phyloP scores from a whole-genome alignment of 1,140 invertebrate genomes.

The Dendroctonus ponderosae region DNA sequence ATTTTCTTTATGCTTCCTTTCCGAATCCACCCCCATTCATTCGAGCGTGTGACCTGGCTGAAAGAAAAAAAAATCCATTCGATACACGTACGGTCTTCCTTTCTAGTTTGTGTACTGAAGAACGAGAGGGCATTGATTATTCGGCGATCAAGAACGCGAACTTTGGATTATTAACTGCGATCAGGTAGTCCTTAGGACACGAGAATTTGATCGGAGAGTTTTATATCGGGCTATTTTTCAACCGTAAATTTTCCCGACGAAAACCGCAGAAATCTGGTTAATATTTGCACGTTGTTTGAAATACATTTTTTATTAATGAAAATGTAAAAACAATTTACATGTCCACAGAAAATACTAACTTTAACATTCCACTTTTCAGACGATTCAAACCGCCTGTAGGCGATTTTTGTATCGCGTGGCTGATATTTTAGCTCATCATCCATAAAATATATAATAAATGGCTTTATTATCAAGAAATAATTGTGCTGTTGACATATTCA shows the following conservation, averaged over 20 bases:
- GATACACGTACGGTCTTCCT: constrained; percentile 5
- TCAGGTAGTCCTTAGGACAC: constrained; percentile 11
- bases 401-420: too few relatives aligned
- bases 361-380: too few relatives aligned
- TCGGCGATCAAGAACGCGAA: constrained; percentile 19
- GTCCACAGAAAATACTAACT: too few relatives aligned
- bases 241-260: not conserved
- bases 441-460: too few relatives aligned
- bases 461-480: too few relatives aligned
- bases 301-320: too few relatives aligned
- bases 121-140: constrained; percentile 16
- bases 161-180: constrained; percentile 15
- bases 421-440: too few relatives aligned
- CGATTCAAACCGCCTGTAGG: too few relatives aligned
- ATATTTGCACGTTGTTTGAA: too few relatives aligned
- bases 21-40: constrained; percentile 6
- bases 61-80: constrained; percentile 12
- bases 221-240: not conserved
- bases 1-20: constrained; percentile 4
- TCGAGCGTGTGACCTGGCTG: constrained; percentile 10
- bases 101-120: not conserved
- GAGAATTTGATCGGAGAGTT: not conserved
- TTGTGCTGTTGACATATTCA: too few relatives aligned
- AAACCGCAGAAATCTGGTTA: too few relatives aligned
- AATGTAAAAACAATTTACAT: too few relatives aligned